Conservation (phyloP, 2,888 invertebrate genomes). For the Lochmaea crataegi region DNA sequence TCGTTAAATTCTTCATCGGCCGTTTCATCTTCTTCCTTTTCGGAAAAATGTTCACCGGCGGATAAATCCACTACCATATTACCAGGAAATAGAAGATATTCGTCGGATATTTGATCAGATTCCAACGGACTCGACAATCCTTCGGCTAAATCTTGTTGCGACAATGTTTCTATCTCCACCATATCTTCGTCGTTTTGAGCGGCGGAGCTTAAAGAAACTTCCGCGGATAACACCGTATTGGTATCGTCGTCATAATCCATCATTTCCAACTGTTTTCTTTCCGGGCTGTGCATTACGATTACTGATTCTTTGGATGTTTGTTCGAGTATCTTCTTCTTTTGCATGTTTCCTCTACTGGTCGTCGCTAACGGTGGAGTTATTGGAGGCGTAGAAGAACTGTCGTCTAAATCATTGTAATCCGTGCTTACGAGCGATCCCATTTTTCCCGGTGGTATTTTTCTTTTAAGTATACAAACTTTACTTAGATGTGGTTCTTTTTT, state of each 20-base stretch:
- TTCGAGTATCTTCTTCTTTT: constrained; percentile 55
- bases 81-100: constrained; percentile 73
- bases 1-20: constrained; percentile 57
- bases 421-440: constrained; percentile 69
- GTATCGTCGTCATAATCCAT: constrained; percentile 73
- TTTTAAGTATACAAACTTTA: constrained; percentile 72
- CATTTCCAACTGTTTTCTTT: constrained; percentile 67
- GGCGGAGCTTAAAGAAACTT: constrained; percentile 70
- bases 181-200: constrained; percentile 72
- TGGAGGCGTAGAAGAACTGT: constrained; percentile 70
- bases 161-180: constrained; percentile 69
- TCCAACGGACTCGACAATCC: constrained; percentile 73
- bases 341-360: constrained; percentile 50
- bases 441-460: constrained; percentile 65
- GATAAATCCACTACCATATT: constrained; percentile 72
- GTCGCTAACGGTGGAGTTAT: constrained; percentile 66
- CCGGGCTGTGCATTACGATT: constrained; percentile 51
- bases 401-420: constrained; percentile 72
- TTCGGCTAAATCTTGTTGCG: constrained; percentile 68
- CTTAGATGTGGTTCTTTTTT: constrained; percentile 66
- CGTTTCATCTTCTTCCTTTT: constrained; percentile 61
- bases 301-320: constrained; percentile 54
- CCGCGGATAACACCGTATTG: constrained; percentile 69
- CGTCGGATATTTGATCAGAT: constrained; percentile 69
- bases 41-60: constrained; percentile 70